Evolutionary conservation across 2,113 vertebrate species (phyloP).

Genomic region (Melanostigma gelatinosum): DNA sequence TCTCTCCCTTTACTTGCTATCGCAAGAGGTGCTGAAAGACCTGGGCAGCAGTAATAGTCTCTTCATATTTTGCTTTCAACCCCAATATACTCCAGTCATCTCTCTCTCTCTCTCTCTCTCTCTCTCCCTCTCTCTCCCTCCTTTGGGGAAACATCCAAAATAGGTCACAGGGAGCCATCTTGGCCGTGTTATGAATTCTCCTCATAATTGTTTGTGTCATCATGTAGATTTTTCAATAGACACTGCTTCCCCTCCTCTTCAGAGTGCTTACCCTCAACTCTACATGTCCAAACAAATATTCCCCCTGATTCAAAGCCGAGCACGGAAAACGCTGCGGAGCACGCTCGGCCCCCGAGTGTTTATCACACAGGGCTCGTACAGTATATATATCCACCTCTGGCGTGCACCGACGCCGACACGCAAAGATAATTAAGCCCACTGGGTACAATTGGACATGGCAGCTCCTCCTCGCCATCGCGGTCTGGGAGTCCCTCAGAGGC

Average conservation of each 20-base stretch:
- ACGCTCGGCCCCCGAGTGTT: slow-evolving; percentile 15
- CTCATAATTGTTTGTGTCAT: slow-evolving; percentile 80
- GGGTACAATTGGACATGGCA: slow-evolving; percentile 40
- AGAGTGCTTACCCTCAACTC: slow-evolving; percentile 71
- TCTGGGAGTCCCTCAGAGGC: slow-evolving; percentile 13
- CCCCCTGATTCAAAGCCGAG: slow-evolving; percentile 48
- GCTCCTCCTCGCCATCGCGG: slow-evolving; percentile 32
- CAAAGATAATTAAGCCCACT: slow-evolving; percentile 49
- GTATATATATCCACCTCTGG: slow-evolving; percentile 31
- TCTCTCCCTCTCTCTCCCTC: background rate
- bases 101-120: slow-evolving; percentile 6
- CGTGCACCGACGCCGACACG: slow-evolving; percentile 4
- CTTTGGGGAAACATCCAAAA: slow-evolving; percentile 68
- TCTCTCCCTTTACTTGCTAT: slow-evolving; percentile 42
- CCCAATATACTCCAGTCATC: slow-evolving; percentile 42
- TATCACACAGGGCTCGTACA: slow-evolving; percentile 34
- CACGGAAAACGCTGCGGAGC: slow-evolving; percentile 3
- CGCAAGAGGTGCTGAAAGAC: slow-evolving; percentile 68
- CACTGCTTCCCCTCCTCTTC: slow-evolving; percentile 70
- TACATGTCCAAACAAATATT: slow-evolving; percentile 78
- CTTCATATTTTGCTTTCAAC: slow-evolving; percentile 61
- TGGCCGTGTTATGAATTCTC: slow-evolving; percentile 76
- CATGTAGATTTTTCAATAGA: slow-evolving; percentile 74
- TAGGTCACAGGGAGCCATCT: slow-evolving; percentile 76
- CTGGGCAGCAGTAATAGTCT: slow-evolving; percentile 43